phyloP scores from a whole-genome alignment of 2,113 vertebrate genomes.

The Acrocephalus kingi region DNA sequence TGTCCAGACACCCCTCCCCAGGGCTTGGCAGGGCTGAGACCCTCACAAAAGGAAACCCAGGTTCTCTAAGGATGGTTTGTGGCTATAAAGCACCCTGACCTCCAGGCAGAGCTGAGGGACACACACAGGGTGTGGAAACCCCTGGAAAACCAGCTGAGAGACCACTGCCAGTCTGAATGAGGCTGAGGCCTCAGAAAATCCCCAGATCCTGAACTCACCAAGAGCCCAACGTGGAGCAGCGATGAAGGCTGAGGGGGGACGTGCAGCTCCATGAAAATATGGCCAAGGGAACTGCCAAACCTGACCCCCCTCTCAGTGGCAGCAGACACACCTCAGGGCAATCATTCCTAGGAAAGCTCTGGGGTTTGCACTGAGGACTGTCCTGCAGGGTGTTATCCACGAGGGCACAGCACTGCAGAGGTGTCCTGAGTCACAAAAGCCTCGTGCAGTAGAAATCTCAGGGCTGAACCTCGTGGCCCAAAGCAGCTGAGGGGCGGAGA shows the following conservation, averaged over 20 bases:
- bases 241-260: neutral
- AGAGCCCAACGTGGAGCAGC: rapidly evolving
- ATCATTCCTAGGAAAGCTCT: neutral
- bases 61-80: neutral
- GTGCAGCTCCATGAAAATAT: neutral
- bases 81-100: neutral
- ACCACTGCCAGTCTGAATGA: neutral
- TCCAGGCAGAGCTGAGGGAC: neutral
- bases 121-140: neutral
- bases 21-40: neutral
- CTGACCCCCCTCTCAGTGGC: neutral
- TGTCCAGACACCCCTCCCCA: neutral
- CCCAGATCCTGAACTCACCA: neutral
- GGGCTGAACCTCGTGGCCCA: neutral
- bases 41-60: neutral
- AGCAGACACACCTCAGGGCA: neutral
- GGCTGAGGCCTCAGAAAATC: neutral
- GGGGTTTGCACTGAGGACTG: neutral
- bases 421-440: neutral
- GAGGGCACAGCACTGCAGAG: neutral
- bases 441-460: neutral
- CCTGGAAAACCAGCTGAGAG: neutral
- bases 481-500: neutral
- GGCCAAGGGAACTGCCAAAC: neutral
- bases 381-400: neutral